phyloP scores from a whole-genome alignment of 2,113 vertebrate species.

The Cryptomyrus ogoouensis region DNA sequence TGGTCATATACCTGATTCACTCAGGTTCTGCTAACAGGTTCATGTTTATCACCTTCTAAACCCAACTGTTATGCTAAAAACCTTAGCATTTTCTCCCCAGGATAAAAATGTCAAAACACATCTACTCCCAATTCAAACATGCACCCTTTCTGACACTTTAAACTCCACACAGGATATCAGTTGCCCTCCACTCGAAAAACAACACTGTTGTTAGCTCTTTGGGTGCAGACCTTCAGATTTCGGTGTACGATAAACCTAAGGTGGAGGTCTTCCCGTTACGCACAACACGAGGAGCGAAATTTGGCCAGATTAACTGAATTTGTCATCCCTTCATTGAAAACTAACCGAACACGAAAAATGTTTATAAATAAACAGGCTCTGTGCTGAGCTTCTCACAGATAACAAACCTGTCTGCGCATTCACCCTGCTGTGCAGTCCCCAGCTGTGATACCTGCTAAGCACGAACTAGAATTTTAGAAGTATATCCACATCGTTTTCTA shows the following conservation, averaged over 20 bases:
- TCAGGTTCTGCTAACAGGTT: not conserved
- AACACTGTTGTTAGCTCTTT: not conserved
- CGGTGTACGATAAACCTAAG: not conserved
- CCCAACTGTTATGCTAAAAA: not conserved
- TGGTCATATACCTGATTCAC: not conserved
- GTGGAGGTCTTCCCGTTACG: not conserved
- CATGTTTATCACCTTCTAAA: not conserved
- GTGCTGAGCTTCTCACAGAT: not conserved
- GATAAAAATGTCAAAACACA: not conserved
- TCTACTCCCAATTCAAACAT: not conserved
- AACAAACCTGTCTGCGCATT: not conserved
- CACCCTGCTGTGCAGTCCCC: not conserved
- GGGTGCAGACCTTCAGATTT: not conserved
- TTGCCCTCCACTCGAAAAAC: not conserved
- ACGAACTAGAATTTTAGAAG: not conserved
- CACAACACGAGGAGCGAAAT: not conserved
- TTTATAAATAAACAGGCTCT: not conserved
- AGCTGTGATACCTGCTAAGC: not conserved
- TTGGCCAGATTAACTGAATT: not conserved
- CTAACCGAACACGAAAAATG: not conserved
- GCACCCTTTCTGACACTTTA: not conserved
- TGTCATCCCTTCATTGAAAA: not conserved
- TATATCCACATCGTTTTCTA: not conserved
- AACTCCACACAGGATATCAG: not conserved
- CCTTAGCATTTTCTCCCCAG: not conserved